Evolutionary conservation across 2,888 invertebrate genomes (phyloP), one percentile per base, ranked within the genome.

Genomic region (Teleogryllus oceanicus): DNA sequence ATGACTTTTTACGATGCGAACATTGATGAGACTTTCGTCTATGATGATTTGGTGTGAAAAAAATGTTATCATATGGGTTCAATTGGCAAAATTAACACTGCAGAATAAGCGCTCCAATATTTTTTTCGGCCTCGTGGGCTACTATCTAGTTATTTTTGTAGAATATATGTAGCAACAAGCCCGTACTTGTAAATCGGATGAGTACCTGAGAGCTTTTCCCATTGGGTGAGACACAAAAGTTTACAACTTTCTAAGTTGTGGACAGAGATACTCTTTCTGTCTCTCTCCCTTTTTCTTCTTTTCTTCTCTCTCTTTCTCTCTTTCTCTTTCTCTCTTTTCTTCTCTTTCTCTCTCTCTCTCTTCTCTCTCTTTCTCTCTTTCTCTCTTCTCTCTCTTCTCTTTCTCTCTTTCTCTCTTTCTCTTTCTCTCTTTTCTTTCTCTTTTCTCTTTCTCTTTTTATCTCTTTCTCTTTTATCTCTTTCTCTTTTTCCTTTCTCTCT

Each of bases 311-410:
- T 74, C 20, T 74, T 11, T 74, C 74, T 10, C 4, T 74, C 74
- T 74, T 10, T 1, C 8, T 74, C 0, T n/a, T 8, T n/a, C n/a
- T n/a, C 8, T n/a, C 8, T 1, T 11, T 1, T 1, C 0, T 10
- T 11, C 4, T 74, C 74, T 4, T 4, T 74, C 4, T 74, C 74
- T 0, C 4, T n/a, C 18, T 74, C 74, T 74, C 74, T 74, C 74
- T 21, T 74, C n/a, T 74, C n/a, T 0, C n/a, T n/a, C n/a, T n/a
- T 8, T 3, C n/a, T 74, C 4, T 74, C n/a, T 74, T 3, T 74
- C 74, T 74, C 74, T 3, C 16, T 4, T 74, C 4, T n/a, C n/a
- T n/a, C n/a, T n/a, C n/a, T n/a, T 74, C 74, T 3, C 74, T 74
- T 3, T 2, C 74, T 74, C 2, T 74, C 74, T 74, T 2, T 16